Percentiles rank a stretch among this genome's conserved stretches.
phyloP scores from a whole-genome alignment of 2,797 vertebrate genomes.

The Leptodactylus fallax region DNA sequence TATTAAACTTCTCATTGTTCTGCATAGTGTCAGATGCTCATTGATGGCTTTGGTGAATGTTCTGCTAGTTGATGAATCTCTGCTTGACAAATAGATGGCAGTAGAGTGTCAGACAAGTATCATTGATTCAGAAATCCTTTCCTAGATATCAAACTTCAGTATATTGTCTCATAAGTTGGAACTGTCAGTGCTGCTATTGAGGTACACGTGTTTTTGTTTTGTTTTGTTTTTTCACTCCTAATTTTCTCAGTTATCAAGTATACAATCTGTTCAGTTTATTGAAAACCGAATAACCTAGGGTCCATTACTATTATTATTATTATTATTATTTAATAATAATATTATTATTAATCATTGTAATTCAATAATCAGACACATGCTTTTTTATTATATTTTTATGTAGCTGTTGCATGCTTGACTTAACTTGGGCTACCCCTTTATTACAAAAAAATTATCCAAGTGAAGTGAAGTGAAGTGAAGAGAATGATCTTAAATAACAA shows the following conservation, averaged over 20 bases:
- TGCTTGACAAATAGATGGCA: slow-evolving; percentile 88
- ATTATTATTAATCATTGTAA: too few species aligned
- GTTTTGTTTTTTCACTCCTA: background rate
- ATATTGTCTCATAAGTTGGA: slow-evolving; percentile 62
- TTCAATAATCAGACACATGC: too few species aligned
- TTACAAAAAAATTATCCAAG: too few species aligned
- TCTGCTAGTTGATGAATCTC: slow-evolving; percentile 6
- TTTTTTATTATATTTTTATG: too few species aligned
- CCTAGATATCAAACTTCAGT: slow-evolving; percentile 62
- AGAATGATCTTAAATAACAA: too few species aligned
- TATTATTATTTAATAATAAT: too few species aligned
- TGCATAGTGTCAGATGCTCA: background rate
- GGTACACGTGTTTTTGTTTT: background rate
- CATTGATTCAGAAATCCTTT: slow-evolving; percentile 65
- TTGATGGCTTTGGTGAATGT: background rate
- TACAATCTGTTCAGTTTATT: too few species aligned
- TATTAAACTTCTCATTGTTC: background rate
- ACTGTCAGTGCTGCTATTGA: background rate
- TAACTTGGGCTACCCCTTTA: too few species aligned
- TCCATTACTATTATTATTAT: too few species aligned
- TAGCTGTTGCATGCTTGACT: too few species aligned
- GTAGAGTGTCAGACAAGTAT: slow-evolving; percentile 85
- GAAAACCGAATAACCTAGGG: too few species aligned
- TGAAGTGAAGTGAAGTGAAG: too few species aligned
- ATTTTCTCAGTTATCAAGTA: background rate